Conservation (phyloP, 2,113 vertebrate genomes). For the Hippoglossus stenolepis region DNA sequence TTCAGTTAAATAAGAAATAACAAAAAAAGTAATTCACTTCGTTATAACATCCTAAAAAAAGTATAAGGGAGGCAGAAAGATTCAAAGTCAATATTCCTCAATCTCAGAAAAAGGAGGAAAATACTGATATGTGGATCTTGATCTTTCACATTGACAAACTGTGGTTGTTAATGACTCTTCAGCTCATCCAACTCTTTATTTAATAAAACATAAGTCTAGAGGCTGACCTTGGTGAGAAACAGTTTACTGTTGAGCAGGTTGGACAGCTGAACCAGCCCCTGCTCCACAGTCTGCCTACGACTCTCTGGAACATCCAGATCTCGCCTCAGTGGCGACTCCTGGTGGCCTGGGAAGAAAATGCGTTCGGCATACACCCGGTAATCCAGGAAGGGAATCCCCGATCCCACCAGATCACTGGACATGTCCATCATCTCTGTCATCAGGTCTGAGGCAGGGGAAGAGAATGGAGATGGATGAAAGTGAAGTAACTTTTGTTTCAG, state of each 20-base stretch:
- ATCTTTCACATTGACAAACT: not conserved
- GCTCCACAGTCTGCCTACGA: slow-evolving; percentile 92
- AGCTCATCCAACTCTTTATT: not conserved
- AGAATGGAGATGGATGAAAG: not conserved
- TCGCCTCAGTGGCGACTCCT: slow-evolving; percentile 91
- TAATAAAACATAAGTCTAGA: not conserved
- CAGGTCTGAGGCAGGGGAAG: slow-evolving; percentile 83
- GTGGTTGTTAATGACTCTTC: too few species aligned
- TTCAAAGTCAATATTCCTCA: not conserved
- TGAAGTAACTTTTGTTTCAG: not conserved
- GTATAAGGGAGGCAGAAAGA: too few species aligned
- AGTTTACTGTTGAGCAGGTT: slow-evolving; percentile 98
- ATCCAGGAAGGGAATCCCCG: slow-evolving; percentile 95
- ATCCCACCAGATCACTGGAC: slow-evolving; percentile 95
- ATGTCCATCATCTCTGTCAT: slow-evolving; percentile 99
- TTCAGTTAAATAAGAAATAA: too few species aligned
- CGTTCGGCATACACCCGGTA: slow-evolving; percentile 93
- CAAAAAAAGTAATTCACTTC: too few species aligned
- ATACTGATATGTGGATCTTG: not conserved
- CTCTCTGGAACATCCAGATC: slow-evolving; percentile 93
- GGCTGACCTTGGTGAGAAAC: slow-evolving; percentile 94
- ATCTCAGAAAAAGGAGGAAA: not conserved
- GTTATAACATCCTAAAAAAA: too few species aligned
- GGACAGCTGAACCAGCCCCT: slow-evolving; percentile 94
- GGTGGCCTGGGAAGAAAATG: slow-evolving; percentile 96